Base-by-base conservation (phyloP, 2,113 vertebrate species). In the Corythoichthys intestinalis region DNA sequence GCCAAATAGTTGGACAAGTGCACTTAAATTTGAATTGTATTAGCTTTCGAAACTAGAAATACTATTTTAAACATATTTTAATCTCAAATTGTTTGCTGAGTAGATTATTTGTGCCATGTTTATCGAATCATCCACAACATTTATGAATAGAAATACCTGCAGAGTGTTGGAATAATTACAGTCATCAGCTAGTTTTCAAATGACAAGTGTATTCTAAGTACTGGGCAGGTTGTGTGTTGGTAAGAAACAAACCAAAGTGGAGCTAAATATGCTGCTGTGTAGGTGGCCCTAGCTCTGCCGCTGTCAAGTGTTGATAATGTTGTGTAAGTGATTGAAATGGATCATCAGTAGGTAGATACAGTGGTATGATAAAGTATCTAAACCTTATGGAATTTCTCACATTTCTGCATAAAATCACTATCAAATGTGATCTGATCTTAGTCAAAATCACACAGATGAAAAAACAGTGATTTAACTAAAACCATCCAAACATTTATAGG, bases 221-320 rank as follows among this genome's bases (percentile, higher is more conserved):
- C 72, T 67, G 72, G 71, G 68, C 78, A 77, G 77, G 70, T 63
- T 41, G 57, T 58, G 69, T 73, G 57, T 39, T 72, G 67, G 74
- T 83, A 78, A 71, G 82, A 70, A 65, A 69, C 62, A 60, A 79
- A 81, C 74, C 77, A 73, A 79, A 81, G 82, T 70, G 73, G 54
- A 82, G 78, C 85, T 87, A 87, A 85, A 85, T 83, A 78, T 87
- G 85, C 77, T 63, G 14, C 72, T 74, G 83, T 61, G 83, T 86
- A 81, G 80, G 88, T 49, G 77, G 85, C 76, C 79, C 20, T 28
- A 28, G 20, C 73, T 82, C 77, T 87, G 79, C 82, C 75, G 75
- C 63, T 12, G 72, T 78, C 70, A 76, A 77, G 73, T 75, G 75
- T 49, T 61, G 54, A 58, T 66, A 60, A 34, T 56, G 65, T 62